A percentile compares a stretch with the other conserved stretches of the same genome.
Conservation (phyloP, 2,797 vertebrate genomes). For the Spheniscus humboldti region DNA sequence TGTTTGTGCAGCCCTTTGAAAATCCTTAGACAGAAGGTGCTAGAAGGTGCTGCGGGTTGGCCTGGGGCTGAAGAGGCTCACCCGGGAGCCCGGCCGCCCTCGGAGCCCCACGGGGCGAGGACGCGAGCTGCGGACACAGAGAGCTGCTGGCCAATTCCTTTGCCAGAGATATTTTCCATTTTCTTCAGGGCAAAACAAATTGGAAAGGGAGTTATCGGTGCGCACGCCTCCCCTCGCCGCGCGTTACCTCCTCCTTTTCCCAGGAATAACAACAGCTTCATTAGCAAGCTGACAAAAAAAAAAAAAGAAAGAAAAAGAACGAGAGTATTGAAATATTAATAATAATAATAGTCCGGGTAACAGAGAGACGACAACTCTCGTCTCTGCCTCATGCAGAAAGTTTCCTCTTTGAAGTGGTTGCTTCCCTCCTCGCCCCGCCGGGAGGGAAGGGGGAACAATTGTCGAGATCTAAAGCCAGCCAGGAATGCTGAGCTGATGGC, state of each 20-base stretch:
- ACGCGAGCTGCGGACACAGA: neutral
- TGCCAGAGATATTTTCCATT: neutral
- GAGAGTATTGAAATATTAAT: neutral
- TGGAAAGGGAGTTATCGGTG: neutral
- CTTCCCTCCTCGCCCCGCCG: conserved; percentile 40
- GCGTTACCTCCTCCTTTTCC: neutral
- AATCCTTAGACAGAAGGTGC: conserved; percentile 43
- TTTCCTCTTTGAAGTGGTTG: conserved; percentile 58
- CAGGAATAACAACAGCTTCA: conserved; percentile 45
- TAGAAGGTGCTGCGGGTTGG: conserved; percentile 17
- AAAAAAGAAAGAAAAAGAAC: neutral
- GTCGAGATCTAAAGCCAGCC: conserved; percentile 57
- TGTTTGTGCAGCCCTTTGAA: conserved; percentile 5
- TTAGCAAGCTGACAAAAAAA: conserved; percentile 3
- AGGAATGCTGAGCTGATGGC: conserved; percentile 61
- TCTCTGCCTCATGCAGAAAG: conserved; percentile 49
- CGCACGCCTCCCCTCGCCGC: neutral
- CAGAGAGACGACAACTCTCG: neutral
- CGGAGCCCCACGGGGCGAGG: neutral
- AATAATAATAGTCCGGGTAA: neutral
- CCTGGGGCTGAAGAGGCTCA: conserved; percentile 11
- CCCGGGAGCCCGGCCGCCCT: neutral
- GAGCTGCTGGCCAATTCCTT: neutral
- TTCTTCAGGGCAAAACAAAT: conserved; percentile 46
- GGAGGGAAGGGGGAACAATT: conserved; percentile 47